Evolutionary conservation across 2,797 vertebrate genomes (phyloP).

Genomic region (Gymnothorax javanicus): DNA sequence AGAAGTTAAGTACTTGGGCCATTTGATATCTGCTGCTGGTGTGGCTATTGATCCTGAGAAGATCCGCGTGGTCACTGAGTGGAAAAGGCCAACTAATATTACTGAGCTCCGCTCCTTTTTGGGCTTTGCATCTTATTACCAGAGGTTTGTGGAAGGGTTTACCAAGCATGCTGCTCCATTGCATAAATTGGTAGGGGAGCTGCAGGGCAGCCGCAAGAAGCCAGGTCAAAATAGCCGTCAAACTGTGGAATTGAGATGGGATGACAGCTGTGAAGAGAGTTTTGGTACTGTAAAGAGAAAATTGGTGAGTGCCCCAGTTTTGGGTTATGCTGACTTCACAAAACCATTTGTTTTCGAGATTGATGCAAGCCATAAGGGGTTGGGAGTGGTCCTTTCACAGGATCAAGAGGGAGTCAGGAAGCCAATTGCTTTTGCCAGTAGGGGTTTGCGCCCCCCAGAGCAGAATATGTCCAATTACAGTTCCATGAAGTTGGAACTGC

Average conservation of each 20-base stretch:
- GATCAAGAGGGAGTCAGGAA: background rate
- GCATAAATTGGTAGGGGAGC: background rate
- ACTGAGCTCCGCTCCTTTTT: conserved; percentile 18
- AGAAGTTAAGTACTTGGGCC: conserved; percentile 20
- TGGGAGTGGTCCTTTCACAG: background rate
- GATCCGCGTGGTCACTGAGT: conserved; percentile 8
- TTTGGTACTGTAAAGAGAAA: background rate
- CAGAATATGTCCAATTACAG: background rate
- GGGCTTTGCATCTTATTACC: conserved; percentile 4
- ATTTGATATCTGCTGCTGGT: conserved; percentile 23
- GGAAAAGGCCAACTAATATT: background rate
- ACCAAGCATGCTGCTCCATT: conserved; percentile 10
- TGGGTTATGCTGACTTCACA: background rate
- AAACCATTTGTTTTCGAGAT: background rate
- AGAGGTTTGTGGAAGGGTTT: conserved; percentile 28
- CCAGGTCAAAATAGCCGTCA: background rate
- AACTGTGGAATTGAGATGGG: background rate
- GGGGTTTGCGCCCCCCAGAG: background rate
- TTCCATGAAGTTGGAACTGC: background rate
- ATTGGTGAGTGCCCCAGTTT: background rate
- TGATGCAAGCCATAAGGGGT: background rate
- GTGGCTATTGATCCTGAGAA: conserved; percentile 22
- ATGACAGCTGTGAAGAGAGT: background rate
- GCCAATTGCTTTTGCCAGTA: background rate
- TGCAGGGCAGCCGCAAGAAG: background rate